Evolutionary conservation across 2,888 invertebrate species (phyloP).

Genomic region (Hoplodrina ambigua): DNA sequence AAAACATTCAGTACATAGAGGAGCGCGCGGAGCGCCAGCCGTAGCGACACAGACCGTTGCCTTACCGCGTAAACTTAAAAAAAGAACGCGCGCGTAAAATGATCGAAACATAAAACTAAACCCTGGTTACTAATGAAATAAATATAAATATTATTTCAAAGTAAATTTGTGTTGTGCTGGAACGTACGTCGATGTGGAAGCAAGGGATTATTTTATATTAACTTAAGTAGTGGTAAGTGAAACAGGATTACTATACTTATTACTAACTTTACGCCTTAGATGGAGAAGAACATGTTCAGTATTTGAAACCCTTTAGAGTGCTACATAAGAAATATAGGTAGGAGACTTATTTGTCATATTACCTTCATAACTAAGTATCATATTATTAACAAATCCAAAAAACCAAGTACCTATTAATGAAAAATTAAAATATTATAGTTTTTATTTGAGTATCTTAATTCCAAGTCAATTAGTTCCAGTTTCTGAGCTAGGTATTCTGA

Average conservation of each 20-base stretch:
- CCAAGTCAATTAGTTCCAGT: constrained; percentile 31
- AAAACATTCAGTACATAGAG: constrained; percentile 82
- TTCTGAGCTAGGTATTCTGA: constrained; percentile 35
- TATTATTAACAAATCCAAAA: background rate
- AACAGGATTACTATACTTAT: constrained; percentile 72
- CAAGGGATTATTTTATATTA: constrained; percentile 70
- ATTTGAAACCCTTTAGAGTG: constrained; percentile 64
- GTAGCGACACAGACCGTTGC: constrained; percentile 64
- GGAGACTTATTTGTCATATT: background rate
- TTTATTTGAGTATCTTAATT: constrained; percentile 18
- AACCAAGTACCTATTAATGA: background rate
- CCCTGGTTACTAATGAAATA: constrained; percentile 68
- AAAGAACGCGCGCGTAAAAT: constrained; percentile 71
- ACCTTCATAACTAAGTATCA: background rate
- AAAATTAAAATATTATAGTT: background rate
- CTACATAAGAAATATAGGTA: background rate
- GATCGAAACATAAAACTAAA: constrained; percentile 68
- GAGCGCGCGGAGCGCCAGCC: constrained; percentile 74
- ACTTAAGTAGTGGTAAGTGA: constrained; percentile 78
- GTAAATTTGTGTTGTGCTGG: constrained; percentile 66
- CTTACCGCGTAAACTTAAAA: constrained; percentile 59
- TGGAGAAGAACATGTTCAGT: constrained; percentile 71
- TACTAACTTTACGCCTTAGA: constrained; percentile 66
- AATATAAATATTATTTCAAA: constrained; percentile 62
- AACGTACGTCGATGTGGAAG: constrained; percentile 68